Conservation (phyloP, 2,113 vertebrate genomes). For the Serinus canaria region DNA sequence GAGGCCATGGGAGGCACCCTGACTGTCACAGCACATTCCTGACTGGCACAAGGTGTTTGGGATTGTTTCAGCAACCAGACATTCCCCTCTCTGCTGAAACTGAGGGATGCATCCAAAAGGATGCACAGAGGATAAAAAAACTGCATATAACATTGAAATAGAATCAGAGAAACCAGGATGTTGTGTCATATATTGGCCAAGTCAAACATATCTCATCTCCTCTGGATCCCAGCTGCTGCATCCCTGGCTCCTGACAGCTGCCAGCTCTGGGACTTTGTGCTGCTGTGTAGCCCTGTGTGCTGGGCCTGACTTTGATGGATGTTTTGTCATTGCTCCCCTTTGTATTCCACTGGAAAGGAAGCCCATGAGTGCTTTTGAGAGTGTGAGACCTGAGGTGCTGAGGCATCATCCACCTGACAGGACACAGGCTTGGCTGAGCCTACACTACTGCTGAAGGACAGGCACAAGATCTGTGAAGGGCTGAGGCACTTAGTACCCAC, state of each 20-base stretch:
- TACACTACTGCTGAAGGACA: neutral
- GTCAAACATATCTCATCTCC: neutral
- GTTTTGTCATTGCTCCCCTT: neutral
- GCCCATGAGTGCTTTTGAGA: neutral
- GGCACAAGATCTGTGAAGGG: neutral
- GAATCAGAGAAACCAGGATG: neutral
- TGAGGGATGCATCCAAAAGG: neutral
- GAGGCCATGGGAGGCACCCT: neutral
- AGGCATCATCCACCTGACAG: neutral
- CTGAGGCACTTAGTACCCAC: neutral
- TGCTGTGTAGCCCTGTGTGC: neutral
- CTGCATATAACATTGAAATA: neutral
- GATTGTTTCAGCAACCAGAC: neutral
- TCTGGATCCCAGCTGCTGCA: neutral
- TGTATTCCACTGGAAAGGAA: neutral
- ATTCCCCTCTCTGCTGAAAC: neutral
- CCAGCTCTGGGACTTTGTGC: neutral
- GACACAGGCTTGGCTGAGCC: neutral
- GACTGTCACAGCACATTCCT: fast-evolving
- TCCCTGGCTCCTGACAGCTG: neutral
- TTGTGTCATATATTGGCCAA: neutral
- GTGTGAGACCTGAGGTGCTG: neutral
- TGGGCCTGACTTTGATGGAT: neutral
- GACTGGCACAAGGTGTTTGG: fast-evolving
- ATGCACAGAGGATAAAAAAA: neutral